Conservation (phyloP, 2,888 invertebrate genomes). For the Rotaria socialis region DNA sequence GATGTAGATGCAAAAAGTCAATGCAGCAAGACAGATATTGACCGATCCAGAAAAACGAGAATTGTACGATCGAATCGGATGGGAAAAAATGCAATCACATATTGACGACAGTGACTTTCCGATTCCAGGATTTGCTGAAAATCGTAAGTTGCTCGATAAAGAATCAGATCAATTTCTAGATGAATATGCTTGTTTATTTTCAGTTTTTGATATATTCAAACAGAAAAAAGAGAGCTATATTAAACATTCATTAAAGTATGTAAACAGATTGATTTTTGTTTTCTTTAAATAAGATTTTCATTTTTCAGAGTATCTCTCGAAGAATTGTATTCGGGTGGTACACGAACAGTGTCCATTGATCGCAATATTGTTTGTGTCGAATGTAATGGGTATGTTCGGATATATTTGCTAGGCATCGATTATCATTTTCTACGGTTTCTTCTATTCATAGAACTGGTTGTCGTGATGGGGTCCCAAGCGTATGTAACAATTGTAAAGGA, state of each 20-base stretch:
- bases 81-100: slow-evolving; percentile 81
- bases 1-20: slow-evolving; percentile 66
- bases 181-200: background rate
- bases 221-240: background rate
- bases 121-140: background rate
- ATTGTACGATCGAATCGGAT: slow-evolving; percentile 77
- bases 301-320: slow-evolving; percentile 72
- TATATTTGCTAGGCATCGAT: background rate
- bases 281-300: background rate
- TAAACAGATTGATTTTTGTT: background rate
- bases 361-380: slow-evolving; percentile 75
- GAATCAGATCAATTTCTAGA: too few relatives aligned
- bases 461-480: slow-evolving; percentile 66
- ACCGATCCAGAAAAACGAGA: slow-evolving; percentile 80
- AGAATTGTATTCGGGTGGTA: slow-evolving; percentile 83
- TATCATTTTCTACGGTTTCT: too few relatives aligned
- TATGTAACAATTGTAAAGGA: slow-evolving; percentile 73
- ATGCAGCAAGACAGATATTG: slow-evolving; percentile 85
- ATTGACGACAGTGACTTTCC: background rate
- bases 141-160: background rate
- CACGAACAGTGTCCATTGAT: slow-evolving; percentile 73
- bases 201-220: background rate
- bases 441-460: slow-evolving; percentile 63
- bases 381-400: slow-evolving; percentile 67
- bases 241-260: background rate